Conservation (phyloP, 2,113 vertebrate genomes). For the Myxocyprinus asiaticus region DNA sequence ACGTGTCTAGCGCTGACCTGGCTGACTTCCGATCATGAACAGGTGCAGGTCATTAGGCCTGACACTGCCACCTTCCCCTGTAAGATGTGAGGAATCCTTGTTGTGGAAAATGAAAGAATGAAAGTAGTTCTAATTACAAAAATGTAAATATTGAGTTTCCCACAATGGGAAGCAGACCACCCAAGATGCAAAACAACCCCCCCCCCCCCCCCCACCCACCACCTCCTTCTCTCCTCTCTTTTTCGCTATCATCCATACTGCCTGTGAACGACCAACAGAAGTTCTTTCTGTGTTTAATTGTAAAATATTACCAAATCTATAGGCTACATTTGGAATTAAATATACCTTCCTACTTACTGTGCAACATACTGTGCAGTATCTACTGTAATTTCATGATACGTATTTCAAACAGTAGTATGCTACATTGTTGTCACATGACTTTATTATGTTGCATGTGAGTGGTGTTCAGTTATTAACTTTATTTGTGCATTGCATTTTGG, state of each 20-base stretch:
- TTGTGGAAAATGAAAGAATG: conserved; percentile 75
- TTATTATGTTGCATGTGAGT: too few relatives aligned
- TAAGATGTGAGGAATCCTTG: conserved; percentile 68
- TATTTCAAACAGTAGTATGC: too few relatives aligned
- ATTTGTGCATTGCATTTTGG: too few relatives aligned
- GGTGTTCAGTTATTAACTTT: too few relatives aligned
- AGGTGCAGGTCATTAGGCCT: conserved; percentile 63
- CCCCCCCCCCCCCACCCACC: conserved; percentile 70
- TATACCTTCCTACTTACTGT: too few relatives aligned
- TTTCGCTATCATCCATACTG: conserved; percentile 63
- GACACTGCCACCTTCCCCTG: conserved; percentile 1
- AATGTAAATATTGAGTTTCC: conserved; percentile 87
- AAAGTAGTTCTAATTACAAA: conserved; percentile 82
- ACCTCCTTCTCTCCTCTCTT: conserved; percentile 14
- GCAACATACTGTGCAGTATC: too few relatives aligned
- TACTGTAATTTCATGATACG: too few relatives aligned
- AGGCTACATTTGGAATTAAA: too few relatives aligned
- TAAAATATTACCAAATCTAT: too few relatives aligned
- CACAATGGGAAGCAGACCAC: conserved; percentile 83
- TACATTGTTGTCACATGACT: too few relatives aligned
- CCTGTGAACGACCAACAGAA: conserved; percentile 66
- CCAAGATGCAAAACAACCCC: conserved; percentile 82
- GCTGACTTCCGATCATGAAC: conserved; percentile 30
- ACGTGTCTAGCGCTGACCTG: not conserved
- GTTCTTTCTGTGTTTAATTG: not conserved